Conservation (phyloP, 1,140 invertebrate genomes). For the Chymomyza costata region DNA sequence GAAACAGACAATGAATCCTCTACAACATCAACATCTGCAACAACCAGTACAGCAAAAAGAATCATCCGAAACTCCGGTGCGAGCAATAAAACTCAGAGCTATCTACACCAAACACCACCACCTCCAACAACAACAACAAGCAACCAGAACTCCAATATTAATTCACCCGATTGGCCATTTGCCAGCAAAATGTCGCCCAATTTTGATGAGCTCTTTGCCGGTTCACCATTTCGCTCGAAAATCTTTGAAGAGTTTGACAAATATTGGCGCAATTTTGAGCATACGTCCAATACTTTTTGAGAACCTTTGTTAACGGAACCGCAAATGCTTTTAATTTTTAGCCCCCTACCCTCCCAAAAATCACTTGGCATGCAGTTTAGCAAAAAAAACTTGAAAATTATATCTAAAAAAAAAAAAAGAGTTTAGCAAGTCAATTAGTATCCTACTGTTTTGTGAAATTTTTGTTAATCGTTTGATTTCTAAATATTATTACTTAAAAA, state of each 20-base stretch:
- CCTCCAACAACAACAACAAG: conserved; percentile 4
- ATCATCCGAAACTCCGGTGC: background rate
- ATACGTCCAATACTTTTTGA: conserved; percentile 36
- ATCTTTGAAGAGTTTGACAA: conserved; percentile 70
- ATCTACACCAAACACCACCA: conserved; percentile 3
- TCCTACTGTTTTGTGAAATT: conserved; percentile 44
- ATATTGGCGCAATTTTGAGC: conserved; percentile 70
- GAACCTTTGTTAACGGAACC: conserved; percentile 43
- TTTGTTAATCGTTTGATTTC: conserved; percentile 47
- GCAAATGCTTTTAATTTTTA: conserved; percentile 34
- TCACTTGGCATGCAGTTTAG: conserved; percentile 41
- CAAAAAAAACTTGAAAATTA: conserved; percentile 22
- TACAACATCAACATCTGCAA: conserved; percentile 5
- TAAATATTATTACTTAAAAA: conserved; percentile 34
- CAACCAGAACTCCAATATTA: background rate
- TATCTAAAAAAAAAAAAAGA: conserved; percentile 12
- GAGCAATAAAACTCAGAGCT: background rate
- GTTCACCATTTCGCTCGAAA: conserved; percentile 61
- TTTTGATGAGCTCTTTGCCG: conserved; percentile 59
- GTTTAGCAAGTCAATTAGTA: conserved; percentile 22
- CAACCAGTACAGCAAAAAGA: conserved; percentile 1
- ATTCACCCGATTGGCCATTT: conserved; percentile 25
- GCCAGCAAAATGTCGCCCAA: conserved; percentile 36
- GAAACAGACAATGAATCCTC: background rate
- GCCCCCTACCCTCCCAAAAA: background rate